Conservation (phyloP, 2,888 invertebrate species). For the Zaprionus obscuricornis region DNA sequence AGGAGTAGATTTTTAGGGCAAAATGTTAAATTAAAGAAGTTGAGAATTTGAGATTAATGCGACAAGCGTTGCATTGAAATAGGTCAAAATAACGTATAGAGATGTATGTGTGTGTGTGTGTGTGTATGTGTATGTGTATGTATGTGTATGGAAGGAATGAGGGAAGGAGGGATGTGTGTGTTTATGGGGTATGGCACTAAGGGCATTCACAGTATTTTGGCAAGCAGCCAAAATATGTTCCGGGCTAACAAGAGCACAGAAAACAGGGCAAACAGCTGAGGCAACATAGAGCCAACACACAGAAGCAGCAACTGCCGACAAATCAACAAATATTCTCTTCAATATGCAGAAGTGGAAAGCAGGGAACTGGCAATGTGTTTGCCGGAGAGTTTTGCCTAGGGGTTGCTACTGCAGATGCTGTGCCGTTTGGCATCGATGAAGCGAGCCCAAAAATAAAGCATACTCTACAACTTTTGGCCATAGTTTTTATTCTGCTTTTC, state of each 20-base stretch:
- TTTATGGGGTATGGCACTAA: conserved; percentile 11
- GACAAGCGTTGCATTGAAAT: conserved; percentile 45
- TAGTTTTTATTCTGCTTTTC: conserved; percentile 13
- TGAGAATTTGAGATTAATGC: conserved; percentile 53
- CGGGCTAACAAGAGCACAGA: conserved; percentile 47
- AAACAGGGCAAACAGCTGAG: conserved; percentile 16
- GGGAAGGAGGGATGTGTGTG: conserved; percentile 9
- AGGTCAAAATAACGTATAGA: background rate
- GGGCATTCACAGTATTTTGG: conserved; percentile 46
- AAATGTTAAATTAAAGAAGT: conserved; percentile 1
- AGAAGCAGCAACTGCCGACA: conserved; percentile 30
- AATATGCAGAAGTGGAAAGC: conserved; percentile 31
- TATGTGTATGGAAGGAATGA: background rate
- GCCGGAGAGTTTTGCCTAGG: too few relatives aligned
- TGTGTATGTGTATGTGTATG: conserved; percentile 5
- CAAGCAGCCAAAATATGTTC: conserved; percentile 54
- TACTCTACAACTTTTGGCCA: conserved; percentile 20
- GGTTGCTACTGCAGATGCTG: conserved; percentile 18
- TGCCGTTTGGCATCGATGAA: conserved; percentile 24
- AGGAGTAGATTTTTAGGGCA: conserved; percentile 13
- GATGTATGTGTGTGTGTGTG: too few relatives aligned
- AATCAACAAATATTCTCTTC: too few relatives aligned
- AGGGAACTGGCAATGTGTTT: conserved; percentile 3
- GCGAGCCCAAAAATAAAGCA: conserved; percentile 46
- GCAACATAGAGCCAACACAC: conserved; percentile 4